Conservation (phyloP, 2,113 vertebrate species). For the Gyps fulvus region DNA sequence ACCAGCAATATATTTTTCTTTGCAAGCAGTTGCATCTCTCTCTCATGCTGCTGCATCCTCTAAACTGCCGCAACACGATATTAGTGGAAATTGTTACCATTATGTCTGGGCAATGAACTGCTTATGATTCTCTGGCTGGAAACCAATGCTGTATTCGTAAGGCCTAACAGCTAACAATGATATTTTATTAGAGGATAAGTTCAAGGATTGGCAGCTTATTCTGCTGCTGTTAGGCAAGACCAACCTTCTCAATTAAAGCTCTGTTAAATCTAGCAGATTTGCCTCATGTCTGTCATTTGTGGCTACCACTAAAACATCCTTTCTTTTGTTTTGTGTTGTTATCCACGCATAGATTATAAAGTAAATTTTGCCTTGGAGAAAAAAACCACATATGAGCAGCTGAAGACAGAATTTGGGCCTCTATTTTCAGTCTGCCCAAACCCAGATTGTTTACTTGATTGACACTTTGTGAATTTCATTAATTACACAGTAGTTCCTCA, state of each 20-base stretch:
- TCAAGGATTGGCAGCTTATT: constrained; percentile 4
- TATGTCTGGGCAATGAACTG: neutral
- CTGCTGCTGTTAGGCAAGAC: constrained; percentile 33
- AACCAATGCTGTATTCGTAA: neutral
- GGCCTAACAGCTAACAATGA: neutral
- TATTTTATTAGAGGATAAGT: constrained; percentile 14
- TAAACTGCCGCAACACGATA: neutral
- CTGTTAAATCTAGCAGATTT: constrained; percentile 10
- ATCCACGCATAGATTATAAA: neutral
- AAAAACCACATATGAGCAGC: neutral
- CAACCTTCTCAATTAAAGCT: constrained; percentile 43
- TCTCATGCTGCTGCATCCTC: neutral
- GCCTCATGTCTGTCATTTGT: neutral
- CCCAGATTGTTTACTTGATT: constrained; percentile 29
- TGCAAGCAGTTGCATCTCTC: neutral
- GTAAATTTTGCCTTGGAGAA: constrained; percentile 29
- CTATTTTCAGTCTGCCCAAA: constrained; percentile 9
- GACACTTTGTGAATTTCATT: constrained; percentile 39
- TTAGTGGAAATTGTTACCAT: neutral
- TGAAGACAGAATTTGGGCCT: constrained; percentile 18
- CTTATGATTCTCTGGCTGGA: neutral
- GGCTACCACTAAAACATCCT: neutral
- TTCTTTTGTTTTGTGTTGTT: constrained; percentile 19
- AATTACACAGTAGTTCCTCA: constrained; percentile 23
- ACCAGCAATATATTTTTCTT: neutral